These are phyloP conservation scores for Coracias cyanogaster DNA, from an alignment of 2,797 vertebrate genomes.

Conservation along the genomic window DNA sequence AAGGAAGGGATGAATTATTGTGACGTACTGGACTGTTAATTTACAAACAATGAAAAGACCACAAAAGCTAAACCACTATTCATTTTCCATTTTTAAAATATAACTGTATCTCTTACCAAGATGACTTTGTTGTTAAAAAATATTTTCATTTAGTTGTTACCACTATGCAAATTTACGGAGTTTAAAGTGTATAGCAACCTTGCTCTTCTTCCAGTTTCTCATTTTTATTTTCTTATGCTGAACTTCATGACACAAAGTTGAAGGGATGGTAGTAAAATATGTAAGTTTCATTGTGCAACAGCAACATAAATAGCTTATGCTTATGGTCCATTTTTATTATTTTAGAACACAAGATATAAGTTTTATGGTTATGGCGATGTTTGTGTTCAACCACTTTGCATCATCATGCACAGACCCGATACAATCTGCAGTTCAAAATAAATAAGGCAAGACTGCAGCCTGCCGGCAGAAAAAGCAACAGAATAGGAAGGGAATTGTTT, in stretches of 20 bases:
- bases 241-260: neutral
- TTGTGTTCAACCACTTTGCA: neutral
- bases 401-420: neutral
- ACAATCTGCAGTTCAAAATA: neutral
- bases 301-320: neutral
- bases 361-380: constrained; percentile 23
- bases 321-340: constrained; percentile 16
- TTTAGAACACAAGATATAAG: neutral
- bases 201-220: neutral
- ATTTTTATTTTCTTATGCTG: neutral
- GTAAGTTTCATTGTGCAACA: neutral
- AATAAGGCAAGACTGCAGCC: constrained; percentile 41
- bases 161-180: neutral
- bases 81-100: neutral
- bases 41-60: neutral
- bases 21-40: neutral
- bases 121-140: neutral
- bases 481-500: neutral
- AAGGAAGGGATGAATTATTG: neutral
- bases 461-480: neutral
- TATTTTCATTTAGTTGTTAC: neutral
- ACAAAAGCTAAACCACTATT: neutral
- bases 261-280: neutral
- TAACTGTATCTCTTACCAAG: neutral
- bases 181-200: neutral